Base-by-base conservation (phyloP, 1,140 invertebrate species). In the Zaprionus ghesquierei region DNA sequence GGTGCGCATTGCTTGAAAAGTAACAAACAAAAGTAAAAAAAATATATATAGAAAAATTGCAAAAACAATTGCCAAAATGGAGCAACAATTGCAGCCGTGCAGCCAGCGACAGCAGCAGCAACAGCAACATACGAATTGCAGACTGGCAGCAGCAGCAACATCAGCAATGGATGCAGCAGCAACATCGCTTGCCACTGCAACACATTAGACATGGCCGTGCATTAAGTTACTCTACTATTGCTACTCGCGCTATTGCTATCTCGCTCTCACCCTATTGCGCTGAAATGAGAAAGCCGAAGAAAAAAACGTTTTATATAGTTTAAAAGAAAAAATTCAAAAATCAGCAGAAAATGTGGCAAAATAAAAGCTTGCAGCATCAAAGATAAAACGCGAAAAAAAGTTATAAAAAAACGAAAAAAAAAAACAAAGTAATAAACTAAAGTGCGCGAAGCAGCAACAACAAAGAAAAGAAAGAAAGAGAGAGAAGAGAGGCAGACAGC, bases 201-300 rank as follows among this genome's bases (percentile, higher is more conserved):
- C 51, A 54, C 51, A 31, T 29, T 38, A 49, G 38, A 58, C 18
- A 38, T 59, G 75, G 59, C 70, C 29, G 35, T 71, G 58, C 51
- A 62, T 59, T 77, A 22, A 72, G 23, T 38, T 46, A 56, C 15
- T 44, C 20, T 13, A 44, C 33, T 51, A 59, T 58, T n/a, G n/a
- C n/a, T n/a, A n/a, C 2, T 29, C 6, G 2, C 35, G 31, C 25
- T 51, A 49, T 20, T 51, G 20, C 13, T 54, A 20, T 33, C 27
- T 56, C 50, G 53, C 13, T 61, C 22, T 35, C 27, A 53, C 20
- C 29, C 9, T 8, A 60, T 66, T 55, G n/a, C n/a, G n/a, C n/a
- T n/a, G 56, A 77, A 80, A 81, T 75, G 76, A 72, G 73, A 79
- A 79, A 82, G 51, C 68, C 74, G 60, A 77, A 64, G 73, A 76